Evolutionary conservation across 2,888 invertebrate species (phyloP).

Genomic region (Orthosia gracilis): DNA sequence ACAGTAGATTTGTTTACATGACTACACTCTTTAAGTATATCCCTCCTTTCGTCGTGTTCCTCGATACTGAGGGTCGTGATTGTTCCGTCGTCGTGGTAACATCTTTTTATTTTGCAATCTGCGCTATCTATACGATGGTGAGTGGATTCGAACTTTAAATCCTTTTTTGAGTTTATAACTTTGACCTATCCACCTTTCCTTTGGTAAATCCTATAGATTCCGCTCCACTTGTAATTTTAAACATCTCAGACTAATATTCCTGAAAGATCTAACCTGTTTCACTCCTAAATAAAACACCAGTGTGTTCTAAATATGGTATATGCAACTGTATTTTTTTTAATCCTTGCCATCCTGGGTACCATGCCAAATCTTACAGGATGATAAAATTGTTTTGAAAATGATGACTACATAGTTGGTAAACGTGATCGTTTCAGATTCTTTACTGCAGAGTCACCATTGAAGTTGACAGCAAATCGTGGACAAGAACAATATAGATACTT

Average conservation of each 20-base stretch:
- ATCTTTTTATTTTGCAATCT: no score
- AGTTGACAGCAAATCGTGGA: conserved; percentile 47
- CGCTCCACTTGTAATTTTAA: no score
- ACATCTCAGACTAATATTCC: no score
- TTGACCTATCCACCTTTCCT: no score
- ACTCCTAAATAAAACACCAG: not conserved
- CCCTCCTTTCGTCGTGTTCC: no score
- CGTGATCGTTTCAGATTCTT: conserved; percentile 37
- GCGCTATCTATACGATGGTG: no score
- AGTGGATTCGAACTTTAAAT: no score
- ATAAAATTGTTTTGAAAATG: not conserved
- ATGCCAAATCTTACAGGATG: not conserved
- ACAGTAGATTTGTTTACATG: not conserved
- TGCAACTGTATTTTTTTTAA: not conserved
- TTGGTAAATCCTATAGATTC: no score
- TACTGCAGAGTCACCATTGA: conserved; percentile 22
- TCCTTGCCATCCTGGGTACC: not conserved
- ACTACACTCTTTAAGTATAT: no score
- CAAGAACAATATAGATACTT: conserved; percentile 36
- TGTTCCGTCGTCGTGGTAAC: no score
- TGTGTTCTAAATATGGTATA: not conserved
- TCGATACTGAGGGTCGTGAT: no score
- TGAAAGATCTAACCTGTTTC: not conserved
- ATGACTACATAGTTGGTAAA: conserved; percentile 5
- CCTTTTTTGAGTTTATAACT: no score